A percentile compares a stretch with the other conserved stretches of the same genome.
Evolutionary conservation across 2,888 invertebrate genomes (phyloP).

Genomic region (Criorhina ranunculi): DNA sequence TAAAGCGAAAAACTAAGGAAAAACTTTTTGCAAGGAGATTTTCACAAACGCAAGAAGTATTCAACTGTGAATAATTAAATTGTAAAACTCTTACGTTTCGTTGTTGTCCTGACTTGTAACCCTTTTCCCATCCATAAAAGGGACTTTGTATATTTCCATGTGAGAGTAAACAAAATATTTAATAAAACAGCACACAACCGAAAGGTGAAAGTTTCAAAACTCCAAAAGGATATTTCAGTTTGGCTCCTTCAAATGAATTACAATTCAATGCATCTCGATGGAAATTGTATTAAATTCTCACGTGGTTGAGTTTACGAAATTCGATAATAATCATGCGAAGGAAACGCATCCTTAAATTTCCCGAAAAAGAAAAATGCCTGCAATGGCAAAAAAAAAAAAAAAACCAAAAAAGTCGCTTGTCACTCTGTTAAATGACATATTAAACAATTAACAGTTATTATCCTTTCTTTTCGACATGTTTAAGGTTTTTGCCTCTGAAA

Average conservation of each 20-base stretch:
- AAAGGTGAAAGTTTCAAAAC: constrained; percentile 37
- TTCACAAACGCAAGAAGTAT: constrained; percentile 52
- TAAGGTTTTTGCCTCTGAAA: constrained; percentile 42
- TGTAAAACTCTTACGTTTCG: constrained; percentile 62
- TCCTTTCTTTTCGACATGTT: constrained; percentile 53
- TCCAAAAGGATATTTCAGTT: constrained; percentile 25
- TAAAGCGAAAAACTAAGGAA: constrained; percentile 54
- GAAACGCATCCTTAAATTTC: constrained; percentile 35
- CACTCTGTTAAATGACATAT: constrained; percentile 59
- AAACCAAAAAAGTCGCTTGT: background rate
- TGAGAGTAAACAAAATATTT: constrained; percentile 63
- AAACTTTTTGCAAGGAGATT: constrained; percentile 58
- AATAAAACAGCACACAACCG: constrained; percentile 56
- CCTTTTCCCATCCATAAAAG: constrained; percentile 20
- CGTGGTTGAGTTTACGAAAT: constrained; percentile 32
- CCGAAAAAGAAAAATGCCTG: too few species aligned
- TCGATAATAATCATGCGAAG: constrained; percentile 32
- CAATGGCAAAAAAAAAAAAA: too few species aligned
- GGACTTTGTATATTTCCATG: constrained; percentile 31
- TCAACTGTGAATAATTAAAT: constrained; percentile 75
- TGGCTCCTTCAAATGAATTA: constrained; percentile 47
- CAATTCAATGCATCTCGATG: constrained; percentile 48
- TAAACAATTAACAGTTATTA: constrained; percentile 71
- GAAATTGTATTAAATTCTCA: constrained; percentile 52
- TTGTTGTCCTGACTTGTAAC: constrained; percentile 17